These are phyloP conservation scores for Holothuria glaberrima DNA, from an alignment of 35 echinoderm and acorn worm genomes.

Conservation along the genomic window DNA sequence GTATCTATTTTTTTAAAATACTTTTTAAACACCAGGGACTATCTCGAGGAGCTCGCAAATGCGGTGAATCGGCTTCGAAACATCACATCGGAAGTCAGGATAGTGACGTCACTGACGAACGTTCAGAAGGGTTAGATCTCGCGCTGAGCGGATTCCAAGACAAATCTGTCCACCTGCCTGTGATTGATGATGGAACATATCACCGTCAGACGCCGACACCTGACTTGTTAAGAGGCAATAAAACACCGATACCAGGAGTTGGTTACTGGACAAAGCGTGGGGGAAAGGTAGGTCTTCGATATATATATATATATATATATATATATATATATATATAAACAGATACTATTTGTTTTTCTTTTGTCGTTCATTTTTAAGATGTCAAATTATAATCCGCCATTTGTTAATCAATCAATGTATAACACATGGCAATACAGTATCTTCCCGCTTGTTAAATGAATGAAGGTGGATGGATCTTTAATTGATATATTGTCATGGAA, in stretches of 20 bases:
- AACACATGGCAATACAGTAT: too few species aligned
- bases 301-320: too few species aligned
- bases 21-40: conserved; percentile 1
- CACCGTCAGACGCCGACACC: not conserved
- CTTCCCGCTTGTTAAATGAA: too few species aligned
- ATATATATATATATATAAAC: too few species aligned
- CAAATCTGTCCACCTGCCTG: conserved; percentile 6
- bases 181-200: not conserved
- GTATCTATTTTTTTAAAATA: too few species aligned
- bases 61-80: not conserved
- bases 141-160: not conserved
- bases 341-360: too few species aligned
- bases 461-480: too few species aligned
- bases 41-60: conserved; percentile 14
- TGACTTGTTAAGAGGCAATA: not conserved
- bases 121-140: not conserved
- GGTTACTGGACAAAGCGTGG: conserved; percentile 17
- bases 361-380: too few species aligned
- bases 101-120: not conserved
- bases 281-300: not conserved
- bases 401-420: too few species aligned
- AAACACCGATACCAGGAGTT: not conserved
- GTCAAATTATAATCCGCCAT: too few species aligned
- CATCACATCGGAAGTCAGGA: not conserved
- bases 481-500: too few species aligned